Conservation (phyloP, 2,797 vertebrate genomes). For the Cossypha dichroa region DNA sequence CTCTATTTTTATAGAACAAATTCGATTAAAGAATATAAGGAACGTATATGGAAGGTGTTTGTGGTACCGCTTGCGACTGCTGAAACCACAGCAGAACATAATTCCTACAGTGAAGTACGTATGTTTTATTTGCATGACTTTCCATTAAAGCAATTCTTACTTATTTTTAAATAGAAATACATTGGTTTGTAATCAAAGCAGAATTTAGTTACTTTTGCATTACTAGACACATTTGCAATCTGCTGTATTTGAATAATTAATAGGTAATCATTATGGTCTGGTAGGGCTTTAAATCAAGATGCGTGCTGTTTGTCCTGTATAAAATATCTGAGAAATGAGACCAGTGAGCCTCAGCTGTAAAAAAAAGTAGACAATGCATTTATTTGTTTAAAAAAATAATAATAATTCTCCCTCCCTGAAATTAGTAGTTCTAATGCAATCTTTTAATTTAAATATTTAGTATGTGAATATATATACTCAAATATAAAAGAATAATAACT, state of each 20-base stretch:
- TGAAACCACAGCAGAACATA: slow-evolving; percentile 96
- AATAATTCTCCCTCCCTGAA: neutral
- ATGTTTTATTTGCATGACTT: neutral
- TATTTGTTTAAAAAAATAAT: neutral
- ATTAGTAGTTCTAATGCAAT: neutral
- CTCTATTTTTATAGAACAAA: slow-evolving; percentile 85
- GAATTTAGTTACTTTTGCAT: neutral
- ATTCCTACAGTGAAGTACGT: slow-evolving; percentile 96
- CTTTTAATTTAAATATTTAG: neutral
- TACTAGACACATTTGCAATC: neutral
- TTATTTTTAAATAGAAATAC: neutral
- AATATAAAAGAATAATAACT: neutral
- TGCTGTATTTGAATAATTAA: neutral
- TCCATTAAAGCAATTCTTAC: neutral
- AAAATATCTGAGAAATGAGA: neutral
- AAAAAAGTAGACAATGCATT: neutral
- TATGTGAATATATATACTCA: neutral
- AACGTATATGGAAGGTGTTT: slow-evolving; percentile 95
- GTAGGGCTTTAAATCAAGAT: neutral
- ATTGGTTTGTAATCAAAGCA: neutral
- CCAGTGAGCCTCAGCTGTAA: neutral
- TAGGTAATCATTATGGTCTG: neutral
- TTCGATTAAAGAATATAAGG: slow-evolving; percentile 93
- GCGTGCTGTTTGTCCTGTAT: neutral
- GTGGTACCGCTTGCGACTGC: slow-evolving; percentile 93